Base-by-base conservation (phyloP, 1,140 invertebrate genomes). In the Drosophila parvula region DNA sequence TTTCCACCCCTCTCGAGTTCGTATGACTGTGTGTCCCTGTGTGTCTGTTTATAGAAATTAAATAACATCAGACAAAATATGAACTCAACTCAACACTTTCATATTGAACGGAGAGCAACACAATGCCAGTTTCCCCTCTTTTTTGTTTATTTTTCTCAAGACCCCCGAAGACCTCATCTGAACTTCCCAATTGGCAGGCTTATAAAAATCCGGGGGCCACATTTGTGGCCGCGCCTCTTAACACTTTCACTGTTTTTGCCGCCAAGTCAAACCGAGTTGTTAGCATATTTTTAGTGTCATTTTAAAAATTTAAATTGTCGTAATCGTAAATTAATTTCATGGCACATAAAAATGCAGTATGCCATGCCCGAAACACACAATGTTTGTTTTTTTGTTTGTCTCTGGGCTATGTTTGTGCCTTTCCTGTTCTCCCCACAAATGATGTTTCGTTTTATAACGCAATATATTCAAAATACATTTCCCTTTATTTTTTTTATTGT, bases 241-340 rank as follows among this genome's bases (percentile, higher is more conserved):
- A 88, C 84, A 88, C 84, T 88, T 88, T 88, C 77, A 47, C 34
- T 18, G 30, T 50, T 50, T 50, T 50, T 50, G 47, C 67, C 57
- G 75, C 68, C 80, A 79, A 81, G 78, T 45, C 73, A 64, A 53
- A 53, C 44, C 65, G 60, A 77, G 74, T 80, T 83, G 84, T 89
- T 84, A 69, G 79, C 84, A 89, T 89, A 88, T 84, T 89, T 89
- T 89, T 89, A 89, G 84, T 89, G 78, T 67, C 65, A 78, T 84
- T 88, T 90, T 90, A 90, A 90, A 90, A 90, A 90, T 90, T 88
- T 89, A 91, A 91, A 85, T 91, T 91, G 78, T 91, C 90, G 85
- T 90, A 89, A 89, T 90, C 90, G 85, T 91, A 91, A 91, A 91
- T 91, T 91, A 91, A 91, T 91, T 91, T 91, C 85, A 91, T 91